Evolutionary conservation across 2,888 invertebrate species (phyloP).

Genomic region (Portevinia maculata): DNA sequence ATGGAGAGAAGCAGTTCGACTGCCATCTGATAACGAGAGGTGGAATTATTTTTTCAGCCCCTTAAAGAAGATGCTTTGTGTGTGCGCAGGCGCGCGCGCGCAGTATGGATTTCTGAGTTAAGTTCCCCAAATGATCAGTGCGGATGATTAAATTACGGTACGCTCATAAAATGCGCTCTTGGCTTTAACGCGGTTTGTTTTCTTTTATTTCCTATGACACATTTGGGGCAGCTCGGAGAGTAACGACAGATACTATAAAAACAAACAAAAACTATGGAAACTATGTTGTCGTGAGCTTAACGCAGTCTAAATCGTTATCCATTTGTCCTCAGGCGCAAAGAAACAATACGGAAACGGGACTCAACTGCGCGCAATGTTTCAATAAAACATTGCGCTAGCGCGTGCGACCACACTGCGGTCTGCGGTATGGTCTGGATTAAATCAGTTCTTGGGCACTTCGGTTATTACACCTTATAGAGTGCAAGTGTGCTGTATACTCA

Average conservation of each 20-base stretch:
- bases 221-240: constrained; percentile 50
- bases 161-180: constrained; percentile 43
- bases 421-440: constrained; percentile 53
- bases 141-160: constrained; percentile 67
- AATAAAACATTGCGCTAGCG: constrained; percentile 50
- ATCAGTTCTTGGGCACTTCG: constrained; percentile 65
- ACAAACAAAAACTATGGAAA: not conserved
- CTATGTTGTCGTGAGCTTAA: constrained; percentile 47
- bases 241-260: not conserved
- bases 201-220: constrained; percentile 52
- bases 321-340: constrained; percentile 41
- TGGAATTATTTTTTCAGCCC: constrained; percentile 66
- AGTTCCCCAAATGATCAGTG: constrained; percentile 49
- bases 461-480: constrained; percentile 66
- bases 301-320: constrained; percentile 38
- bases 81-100: constrained; percentile 11
- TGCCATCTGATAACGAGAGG: constrained; percentile 65
- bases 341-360: constrained; percentile 64
- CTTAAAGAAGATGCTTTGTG: constrained; percentile 37
- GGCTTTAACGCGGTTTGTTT: constrained; percentile 10
- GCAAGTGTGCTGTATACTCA: constrained; percentile 33
- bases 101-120: constrained; percentile 1
- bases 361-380: constrained; percentile 59
- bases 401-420: constrained; percentile 24
- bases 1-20: constrained; percentile 37